These are phyloP conservation scores for Pogonus chalceus DNA, from an alignment of 1,140 invertebrate genomes.

Conservation along the genomic window DNA sequence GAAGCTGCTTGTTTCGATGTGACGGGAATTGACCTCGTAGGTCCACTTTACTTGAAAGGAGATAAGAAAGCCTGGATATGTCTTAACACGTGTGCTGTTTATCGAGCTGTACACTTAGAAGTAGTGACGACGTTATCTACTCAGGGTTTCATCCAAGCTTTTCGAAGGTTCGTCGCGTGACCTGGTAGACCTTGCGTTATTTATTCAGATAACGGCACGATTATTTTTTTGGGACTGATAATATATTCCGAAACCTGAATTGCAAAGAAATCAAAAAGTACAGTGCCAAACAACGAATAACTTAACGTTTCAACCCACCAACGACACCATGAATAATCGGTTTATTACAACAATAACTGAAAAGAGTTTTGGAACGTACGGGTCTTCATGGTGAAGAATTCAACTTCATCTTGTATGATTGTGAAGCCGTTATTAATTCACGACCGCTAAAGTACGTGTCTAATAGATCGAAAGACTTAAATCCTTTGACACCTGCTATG, in stretches of 20 bases:
- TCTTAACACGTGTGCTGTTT: slow-evolving; percentile 19
- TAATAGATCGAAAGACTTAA: too few relatives aligned
- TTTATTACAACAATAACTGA: slow-evolving; percentile 22
- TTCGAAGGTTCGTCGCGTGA: slow-evolving; percentile 29
- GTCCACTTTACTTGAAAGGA: slow-evolving; percentile 25
- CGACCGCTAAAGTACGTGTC: slow-evolving; percentile 24
- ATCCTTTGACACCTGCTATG: slow-evolving; percentile 17
- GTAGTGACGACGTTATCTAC: slow-evolving; percentile 23
- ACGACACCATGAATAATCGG: slow-evolving; percentile 29
- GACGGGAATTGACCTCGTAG: slow-evolving; percentile 29
- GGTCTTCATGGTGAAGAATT: slow-evolving; percentile 27
- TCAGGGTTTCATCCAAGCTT: slow-evolving; percentile 22
- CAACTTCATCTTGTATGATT: slow-evolving; percentile 24
- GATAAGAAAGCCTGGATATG: slow-evolving; percentile 23
- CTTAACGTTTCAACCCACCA: slow-evolving; percentile 36
- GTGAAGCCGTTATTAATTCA: slow-evolving; percentile 27
- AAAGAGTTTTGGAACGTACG: slow-evolving; percentile 23
- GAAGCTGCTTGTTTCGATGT: slow-evolving; percentile 27
- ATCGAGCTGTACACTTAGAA: slow-evolving; percentile 33
- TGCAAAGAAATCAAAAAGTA: slow-evolving; percentile 20
- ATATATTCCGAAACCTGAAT: slow-evolving; percentile 24
- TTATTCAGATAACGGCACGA: slow-evolving; percentile 35
- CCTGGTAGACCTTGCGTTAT: slow-evolving; percentile 28
- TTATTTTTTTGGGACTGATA: slow-evolving; percentile 27
- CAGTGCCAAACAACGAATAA: slow-evolving; percentile 21